phyloP scores from a whole-genome alignment of 2,797 vertebrate genomes.

The Apodemus agrarius region DNA sequence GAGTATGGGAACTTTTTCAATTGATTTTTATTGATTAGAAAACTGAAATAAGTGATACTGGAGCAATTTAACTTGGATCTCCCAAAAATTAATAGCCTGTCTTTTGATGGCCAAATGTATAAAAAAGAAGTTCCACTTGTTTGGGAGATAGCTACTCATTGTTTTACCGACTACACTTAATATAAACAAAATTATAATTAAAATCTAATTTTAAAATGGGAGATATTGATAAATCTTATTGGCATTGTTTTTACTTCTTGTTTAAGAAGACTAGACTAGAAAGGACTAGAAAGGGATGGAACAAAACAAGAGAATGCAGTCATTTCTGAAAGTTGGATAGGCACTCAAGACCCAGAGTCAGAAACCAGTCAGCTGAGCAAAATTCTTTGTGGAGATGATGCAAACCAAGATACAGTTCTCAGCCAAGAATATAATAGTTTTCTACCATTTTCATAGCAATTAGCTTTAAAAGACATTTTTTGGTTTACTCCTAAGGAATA shows the following conservation, averaged over 20 bases:
- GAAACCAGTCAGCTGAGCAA: neutral
- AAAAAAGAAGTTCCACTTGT: neutral
- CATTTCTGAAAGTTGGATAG: neutral
- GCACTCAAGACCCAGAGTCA: neutral
- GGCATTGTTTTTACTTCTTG: neutral
- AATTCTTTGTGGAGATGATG: neutral
- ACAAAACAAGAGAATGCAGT: neutral
- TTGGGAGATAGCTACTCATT: neutral
- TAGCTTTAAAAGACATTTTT: constrained; percentile 17
- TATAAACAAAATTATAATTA: constrained; percentile 28
- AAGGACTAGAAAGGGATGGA: neutral
- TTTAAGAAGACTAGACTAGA: neutral
- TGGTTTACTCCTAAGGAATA: neutral
- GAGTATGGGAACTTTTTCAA: neutral
- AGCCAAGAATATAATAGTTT: constrained; percentile 27
- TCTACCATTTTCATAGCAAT: constrained; percentile 16
- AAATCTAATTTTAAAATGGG: constrained; percentile 2
- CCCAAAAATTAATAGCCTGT: neutral
- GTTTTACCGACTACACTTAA: neutral
- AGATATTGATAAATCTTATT: constrained; percentile 16
- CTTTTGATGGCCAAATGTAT: neutral
- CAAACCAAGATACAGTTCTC: constrained; percentile 18
- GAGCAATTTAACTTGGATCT: neutral
- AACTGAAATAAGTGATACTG: neutral
- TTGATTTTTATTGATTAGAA: neutral